Base-by-base conservation (phyloP, 2,888 invertebrate genomes). In the Tiliacea citrago region DNA sequence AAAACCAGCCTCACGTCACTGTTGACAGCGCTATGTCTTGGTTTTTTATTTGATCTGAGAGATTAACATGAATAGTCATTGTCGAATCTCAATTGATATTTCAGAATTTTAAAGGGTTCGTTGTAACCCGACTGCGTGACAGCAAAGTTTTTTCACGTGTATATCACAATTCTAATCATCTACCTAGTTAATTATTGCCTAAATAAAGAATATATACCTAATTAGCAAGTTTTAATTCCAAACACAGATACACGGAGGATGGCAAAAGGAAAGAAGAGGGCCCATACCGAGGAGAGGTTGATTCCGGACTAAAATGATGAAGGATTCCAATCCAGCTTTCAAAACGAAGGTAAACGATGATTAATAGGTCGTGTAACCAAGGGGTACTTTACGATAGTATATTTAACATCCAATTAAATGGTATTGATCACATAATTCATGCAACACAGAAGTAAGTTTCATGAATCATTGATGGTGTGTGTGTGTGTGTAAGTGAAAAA, bases 371-470 rank as follows among this genome's bases (percentile, higher is more conserved):
- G 9, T 24, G 10, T 35, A 55, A 60, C 8, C 42, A 69, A 45
- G 29, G 18, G 7, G 9, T 47, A 42, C 42, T 49, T 42, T 42
- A 61, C 47, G 35, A 45, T 13, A 51, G 42, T 21, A 18, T 12
- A 24, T 58, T 35, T 51, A 53, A 78, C 39, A 39, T 62, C 7
- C 12, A 74, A 78, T 74, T 47, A 74, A 63, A 68, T 39, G 67
- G 6, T 51, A 79, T 80, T 42, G 75, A 79, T 75, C 57, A 73
- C 42, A n/a, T 35, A 55, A 75, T 68, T 79, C 80, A 79, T 80
- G 80, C 81, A 75, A 42, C 9, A 55, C 66, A 63, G n/a, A 24
- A 67, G 45, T 55, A 13, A 65, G 42, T 66, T 71, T 63, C 57
- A 71, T 77, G 72, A 72, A 77, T 82, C 70, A 70, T 60, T 67